phyloP scores from a whole-genome alignment of 2,113 vertebrate species.

The Rhea pennata region DNA sequence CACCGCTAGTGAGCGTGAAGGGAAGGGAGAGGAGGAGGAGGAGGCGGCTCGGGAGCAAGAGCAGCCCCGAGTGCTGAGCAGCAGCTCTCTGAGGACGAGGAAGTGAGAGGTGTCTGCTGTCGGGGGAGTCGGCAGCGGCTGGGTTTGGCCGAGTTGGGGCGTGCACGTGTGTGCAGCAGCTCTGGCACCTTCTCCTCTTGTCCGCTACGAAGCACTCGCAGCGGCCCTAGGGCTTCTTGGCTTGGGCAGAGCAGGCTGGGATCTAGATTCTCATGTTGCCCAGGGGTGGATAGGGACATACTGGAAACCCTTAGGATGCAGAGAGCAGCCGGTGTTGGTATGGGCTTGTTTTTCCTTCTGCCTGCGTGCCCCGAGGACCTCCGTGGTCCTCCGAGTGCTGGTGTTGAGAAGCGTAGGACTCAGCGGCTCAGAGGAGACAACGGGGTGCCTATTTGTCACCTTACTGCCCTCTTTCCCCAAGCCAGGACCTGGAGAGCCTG shows the following conservation, averaged over 20 bases:
- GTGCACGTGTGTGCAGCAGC: background rate
- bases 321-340: slow-evolving; percentile 37
- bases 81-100: background rate
- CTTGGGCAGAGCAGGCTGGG: slow-evolving; percentile 17
- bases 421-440: slow-evolving; percentile 31
- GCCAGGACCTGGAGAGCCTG: slow-evolving; percentile 33
- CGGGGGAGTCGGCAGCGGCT: background rate
- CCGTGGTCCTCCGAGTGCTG: slow-evolving; percentile 31
- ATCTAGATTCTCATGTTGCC: background rate
- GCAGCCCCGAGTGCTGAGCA: background rate
- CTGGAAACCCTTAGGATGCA: background rate
- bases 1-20: background rate
- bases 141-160: background rate
- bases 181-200: background rate
- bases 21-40: background rate
- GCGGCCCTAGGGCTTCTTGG: background rate
- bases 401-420: slow-evolving; percentile 57
- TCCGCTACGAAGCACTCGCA: too few relatives aligned
- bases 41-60: background rate
- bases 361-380: slow-evolving; percentile 28
- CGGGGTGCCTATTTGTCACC: slow-evolving; percentile 43
- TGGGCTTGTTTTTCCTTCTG: slow-evolving; percentile 63
- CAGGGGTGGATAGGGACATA: background rate
- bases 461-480: background rate
- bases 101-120: accelerated